Evolutionary conservation across 1,140 invertebrate genomes (phyloP), one percentile per base, ranked within the genome.

Genomic region (Hycleus phaleratus): DNA sequence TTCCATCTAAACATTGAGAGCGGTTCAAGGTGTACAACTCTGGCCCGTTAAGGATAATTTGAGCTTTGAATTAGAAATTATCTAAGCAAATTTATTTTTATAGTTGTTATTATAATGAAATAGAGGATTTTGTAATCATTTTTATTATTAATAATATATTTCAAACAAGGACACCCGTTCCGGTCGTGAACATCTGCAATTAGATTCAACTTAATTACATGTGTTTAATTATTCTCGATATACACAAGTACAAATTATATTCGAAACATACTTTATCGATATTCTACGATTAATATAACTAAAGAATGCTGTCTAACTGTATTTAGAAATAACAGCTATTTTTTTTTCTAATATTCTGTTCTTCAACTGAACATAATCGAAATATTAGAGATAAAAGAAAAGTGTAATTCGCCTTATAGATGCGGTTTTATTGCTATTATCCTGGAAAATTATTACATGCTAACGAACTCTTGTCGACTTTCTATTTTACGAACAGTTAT

Each of bases 91-190:
- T 32, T 7, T 32, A 4, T 32, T 32, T 32, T 32, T 7, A 32
- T 32, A 5, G 7, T 32, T 32, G 7, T 32, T 32, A 32, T 32
- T 32, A 32, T 32, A 4, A 32, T 32, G 7, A 7, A 32, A 32
- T 32, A 7, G 4, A 32, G 32, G 32, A 32, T 32, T 7, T 32
- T 32, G 32, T 7, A 32, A 32, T 32, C 32, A 32, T 32, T 32
- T 32, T 32, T 32, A 32, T 32, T 5, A 32, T 5, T 32, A 32
- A 32, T 32, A 32, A 32, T 32, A 32, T 56, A 47, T 39, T 55
- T 55, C 6, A 47, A 56, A 56, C 54, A 56, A 56, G 54, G 54
- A 48, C 54, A 44, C 38, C 9, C 25, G 54, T 56, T 56, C 39
- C 46, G 38, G 54, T 56, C 39, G 32, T 55, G 50, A 26, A 24